Evolutionary conservation across 1,140 invertebrate genomes (phyloP).

Genomic region (Spodoptera frugiperda): DNA sequence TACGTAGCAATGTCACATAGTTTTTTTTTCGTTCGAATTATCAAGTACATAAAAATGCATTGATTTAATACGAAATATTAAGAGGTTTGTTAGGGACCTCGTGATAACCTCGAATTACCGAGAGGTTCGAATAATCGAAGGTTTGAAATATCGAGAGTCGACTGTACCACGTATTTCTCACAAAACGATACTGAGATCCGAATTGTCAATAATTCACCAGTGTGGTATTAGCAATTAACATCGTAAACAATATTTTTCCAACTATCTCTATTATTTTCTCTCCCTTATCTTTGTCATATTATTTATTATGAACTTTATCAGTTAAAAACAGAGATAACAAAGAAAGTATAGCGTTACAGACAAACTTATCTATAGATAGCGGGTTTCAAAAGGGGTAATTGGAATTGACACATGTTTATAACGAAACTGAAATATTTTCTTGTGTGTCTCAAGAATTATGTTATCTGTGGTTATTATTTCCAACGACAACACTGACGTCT

Average conservation of each 20-base stretch:
- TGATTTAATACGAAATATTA: too few relatives aligned
- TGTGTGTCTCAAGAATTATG: background rate
- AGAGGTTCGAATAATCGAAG: too few relatives aligned
- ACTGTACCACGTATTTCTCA: too few relatives aligned
- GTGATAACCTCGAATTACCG: too few relatives aligned
- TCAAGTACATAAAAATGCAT: too few relatives aligned
- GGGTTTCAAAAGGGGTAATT: slow-evolving; percentile 7
- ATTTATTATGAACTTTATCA: slow-evolving; percentile 11
- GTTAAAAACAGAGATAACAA: slow-evolving; percentile 21
- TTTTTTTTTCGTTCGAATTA: too few relatives aligned
- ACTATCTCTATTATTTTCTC: background rate
- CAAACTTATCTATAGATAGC: background rate
- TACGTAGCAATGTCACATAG: too few relatives aligned
- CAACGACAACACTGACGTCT: slow-evolving; percentile 5
- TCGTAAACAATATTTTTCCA: background rate
- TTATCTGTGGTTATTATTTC: slow-evolving; percentile 25
- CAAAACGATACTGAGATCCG: too few relatives aligned
- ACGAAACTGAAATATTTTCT: background rate
- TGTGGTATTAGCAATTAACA: too few relatives aligned
- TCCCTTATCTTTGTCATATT: background rate
- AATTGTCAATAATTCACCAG: too few relatives aligned
- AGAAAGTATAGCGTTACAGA: slow-evolving; percentile 10
- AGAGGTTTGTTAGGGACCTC: too few relatives aligned
- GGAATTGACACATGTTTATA: slow-evolving; percentile 2
- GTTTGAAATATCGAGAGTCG: too few relatives aligned